A percentile compares a stretch with the other conserved stretches of the same genome.
Evolutionary conservation across 2,888 invertebrate species (phyloP).

Genomic region (Didymodactylos carnosus): DNA sequence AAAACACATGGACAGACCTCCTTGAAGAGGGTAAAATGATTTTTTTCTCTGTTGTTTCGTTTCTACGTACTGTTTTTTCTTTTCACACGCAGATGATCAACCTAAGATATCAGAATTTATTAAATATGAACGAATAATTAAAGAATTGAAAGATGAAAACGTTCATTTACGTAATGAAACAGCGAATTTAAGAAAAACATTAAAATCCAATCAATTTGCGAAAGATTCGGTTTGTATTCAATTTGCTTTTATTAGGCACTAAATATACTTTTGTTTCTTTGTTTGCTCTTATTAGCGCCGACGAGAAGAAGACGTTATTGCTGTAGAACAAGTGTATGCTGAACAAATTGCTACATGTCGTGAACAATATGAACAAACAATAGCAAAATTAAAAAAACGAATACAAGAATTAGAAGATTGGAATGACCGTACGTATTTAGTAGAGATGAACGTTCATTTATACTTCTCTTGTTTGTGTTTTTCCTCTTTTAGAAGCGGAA

Average conservation of each 20-base stretch:
- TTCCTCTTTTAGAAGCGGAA: not conserved
- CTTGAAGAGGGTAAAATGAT: not conserved
- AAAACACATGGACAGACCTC: not conserved
- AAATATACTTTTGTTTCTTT: not conserved
- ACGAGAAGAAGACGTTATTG: not conserved
- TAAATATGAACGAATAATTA: not conserved
- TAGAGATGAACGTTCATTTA: too few relatives aligned
- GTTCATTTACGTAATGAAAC: conserved; percentile 1
- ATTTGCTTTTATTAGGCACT: not conserved
- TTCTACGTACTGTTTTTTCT: not conserved
- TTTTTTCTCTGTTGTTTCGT: not conserved
- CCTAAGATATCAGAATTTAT: not conserved
- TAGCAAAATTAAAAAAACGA: not conserved
- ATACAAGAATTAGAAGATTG: not conserved
- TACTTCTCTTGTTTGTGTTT: too few relatives aligned
- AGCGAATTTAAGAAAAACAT: conserved; percentile 3
- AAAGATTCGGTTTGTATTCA: not conserved
- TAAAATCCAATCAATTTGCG: not conserved
- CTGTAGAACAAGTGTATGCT: not conserved
- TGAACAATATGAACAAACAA: not conserved
- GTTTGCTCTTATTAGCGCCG: too few relatives aligned
- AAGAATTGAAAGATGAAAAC: conserved; percentile 12
- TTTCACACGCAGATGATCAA: conserved; percentile 2
- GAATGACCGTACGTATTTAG: too few relatives aligned
- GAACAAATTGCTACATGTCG: not conserved